phyloP scores from a whole-genome alignment of 2,797 vertebrate genomes.

The Anableps anableps region DNA sequence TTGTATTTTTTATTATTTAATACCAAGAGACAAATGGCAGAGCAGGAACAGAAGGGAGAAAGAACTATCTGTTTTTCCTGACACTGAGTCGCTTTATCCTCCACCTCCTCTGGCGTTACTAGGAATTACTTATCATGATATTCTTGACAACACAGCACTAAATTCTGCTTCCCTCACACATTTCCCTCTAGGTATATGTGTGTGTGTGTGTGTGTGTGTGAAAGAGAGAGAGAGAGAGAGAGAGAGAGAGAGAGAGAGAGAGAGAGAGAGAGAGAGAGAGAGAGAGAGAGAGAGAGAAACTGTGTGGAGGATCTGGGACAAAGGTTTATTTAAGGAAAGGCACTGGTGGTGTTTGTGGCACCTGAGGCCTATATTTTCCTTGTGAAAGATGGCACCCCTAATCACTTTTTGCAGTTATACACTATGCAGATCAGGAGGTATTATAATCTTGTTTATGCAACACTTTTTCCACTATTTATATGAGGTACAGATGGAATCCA shows the following conservation, averaged over 20 bases:
- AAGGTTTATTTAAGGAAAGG: slow-evolving; percentile 80
- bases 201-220: slow-evolving; percentile 17
- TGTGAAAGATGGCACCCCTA: slow-evolving; percentile 58
- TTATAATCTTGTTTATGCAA: slow-evolving; percentile 43
- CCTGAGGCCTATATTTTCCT: slow-evolving; percentile 67
- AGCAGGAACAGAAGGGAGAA: slow-evolving; percentile 47
- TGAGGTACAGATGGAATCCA: neutral
- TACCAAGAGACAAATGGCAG: slow-evolving; percentile 63
- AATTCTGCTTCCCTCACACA: slow-evolving; percentile 71
- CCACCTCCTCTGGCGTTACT: slow-evolving; percentile 68
- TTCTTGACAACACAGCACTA: slow-evolving; percentile 74
- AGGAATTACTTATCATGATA: slow-evolving; percentile 77
- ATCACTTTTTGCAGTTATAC: slow-evolving; percentile 61
- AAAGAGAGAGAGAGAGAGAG: neutral
- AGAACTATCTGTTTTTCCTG: slow-evolving; percentile 66
- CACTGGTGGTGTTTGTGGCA: slow-evolving; percentile 75
- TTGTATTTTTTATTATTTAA: slow-evolving; percentile 61
- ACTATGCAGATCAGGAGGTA: slow-evolving; percentile 56
- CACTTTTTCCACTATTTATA: slow-evolving; percentile 13
- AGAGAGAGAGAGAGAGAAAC: neutral
- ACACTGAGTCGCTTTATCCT: slow-evolving; percentile 64
- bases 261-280: neutral
- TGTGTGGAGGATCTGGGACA: slow-evolving; percentile 59
- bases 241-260: neutral
- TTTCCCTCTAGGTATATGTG: slow-evolving; percentile 45